phyloP scores from a whole-genome alignment of 2,888 invertebrate genomes.

The Nysson spinosus region DNA sequence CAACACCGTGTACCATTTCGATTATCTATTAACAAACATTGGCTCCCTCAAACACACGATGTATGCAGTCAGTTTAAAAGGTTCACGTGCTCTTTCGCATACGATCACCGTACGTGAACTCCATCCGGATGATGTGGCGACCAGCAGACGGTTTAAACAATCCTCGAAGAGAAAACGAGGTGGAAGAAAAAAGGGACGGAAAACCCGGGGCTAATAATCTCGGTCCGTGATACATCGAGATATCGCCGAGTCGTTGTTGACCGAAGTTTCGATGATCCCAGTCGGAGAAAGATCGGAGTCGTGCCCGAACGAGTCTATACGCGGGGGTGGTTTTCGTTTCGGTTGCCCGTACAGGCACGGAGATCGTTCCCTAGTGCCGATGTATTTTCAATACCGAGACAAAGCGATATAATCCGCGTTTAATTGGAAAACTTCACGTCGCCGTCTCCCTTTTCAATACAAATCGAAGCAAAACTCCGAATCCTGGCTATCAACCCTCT shows the following conservation, averaged over 20 bases:
- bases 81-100: slow-evolving; percentile 50
- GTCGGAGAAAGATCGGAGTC: slow-evolving; percentile 68
- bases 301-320: slow-evolving; percentile 61
- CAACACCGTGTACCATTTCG: slow-evolving; percentile 51
- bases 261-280: slow-evolving; percentile 74
- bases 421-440: slow-evolving; percentile 76
- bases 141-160: slow-evolving; percentile 59
- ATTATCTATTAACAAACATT: slow-evolving; percentile 54
- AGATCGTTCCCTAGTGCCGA: slow-evolving; percentile 55
- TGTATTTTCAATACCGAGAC: slow-evolving; percentile 72
- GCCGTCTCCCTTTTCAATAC: slow-evolving; percentile 62
- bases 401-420: slow-evolving; percentile 76
- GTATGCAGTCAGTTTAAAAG: slow-evolving; percentile 57
- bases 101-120: slow-evolving; percentile 51
- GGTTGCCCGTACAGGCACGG: slow-evolving; percentile 33
- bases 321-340: slow-evolving; percentile 36
- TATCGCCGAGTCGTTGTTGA: slow-evolving; percentile 72
- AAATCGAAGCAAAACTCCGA: slow-evolving; percentile 61
- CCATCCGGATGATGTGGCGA: slow-evolving; percentile 37
- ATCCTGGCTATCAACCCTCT: slow-evolving; percentile 33
- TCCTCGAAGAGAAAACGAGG: slow-evolving; percentile 58
- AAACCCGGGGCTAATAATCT: slow-evolving; percentile 43
- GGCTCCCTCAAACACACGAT: slow-evolving; percentile 49
- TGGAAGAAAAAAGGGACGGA: slow-evolving; percentile 34
- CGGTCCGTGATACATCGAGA: slow-evolving; percentile 62